Evolutionary conservation across 1,140 invertebrate genomes (phyloP).

Genomic region (Araneus ventricosus): DNA sequence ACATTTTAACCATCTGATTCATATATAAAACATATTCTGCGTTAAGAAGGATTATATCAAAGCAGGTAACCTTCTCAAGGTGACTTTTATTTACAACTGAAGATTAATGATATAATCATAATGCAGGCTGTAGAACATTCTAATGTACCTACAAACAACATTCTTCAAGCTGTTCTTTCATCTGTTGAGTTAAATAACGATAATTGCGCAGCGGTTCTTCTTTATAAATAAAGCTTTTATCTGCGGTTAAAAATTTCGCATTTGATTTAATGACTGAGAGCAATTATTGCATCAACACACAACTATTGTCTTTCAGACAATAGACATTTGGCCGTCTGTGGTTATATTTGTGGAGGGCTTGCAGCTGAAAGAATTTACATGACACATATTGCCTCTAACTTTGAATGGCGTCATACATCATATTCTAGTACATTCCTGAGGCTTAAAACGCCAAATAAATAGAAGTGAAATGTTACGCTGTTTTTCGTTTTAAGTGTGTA

Average conservation of each 20-base stretch:
- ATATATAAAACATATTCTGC: too few relatives aligned
- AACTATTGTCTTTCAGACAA: neutral
- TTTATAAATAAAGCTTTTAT: neutral
- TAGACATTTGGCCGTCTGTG: neutral
- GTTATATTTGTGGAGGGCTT: neutral
- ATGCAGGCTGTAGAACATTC: too few relatives aligned
- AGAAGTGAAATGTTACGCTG: neutral
- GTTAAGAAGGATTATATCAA: too few relatives aligned
- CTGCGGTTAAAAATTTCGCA: neutral
- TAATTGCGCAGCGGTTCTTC: neutral
- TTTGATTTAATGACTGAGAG: neutral
- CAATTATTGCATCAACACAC: constrained; percentile 9
- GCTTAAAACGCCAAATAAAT: neutral
- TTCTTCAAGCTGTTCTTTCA: neutral
- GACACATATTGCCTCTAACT: neutral
- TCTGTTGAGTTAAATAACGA: neutral
- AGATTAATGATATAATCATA: too few relatives aligned
- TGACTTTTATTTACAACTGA: too few relatives aligned
- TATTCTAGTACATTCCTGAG: neutral
- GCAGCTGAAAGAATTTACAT: neutral
- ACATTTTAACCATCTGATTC: too few relatives aligned
- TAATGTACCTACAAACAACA: neutral
- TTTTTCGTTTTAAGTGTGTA: too few relatives aligned
- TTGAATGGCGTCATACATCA: neutral
- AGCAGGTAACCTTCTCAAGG: too few relatives aligned